Conservation (phyloP, 2,797 vertebrate species). For the Crenuchus spilurus region DNA sequence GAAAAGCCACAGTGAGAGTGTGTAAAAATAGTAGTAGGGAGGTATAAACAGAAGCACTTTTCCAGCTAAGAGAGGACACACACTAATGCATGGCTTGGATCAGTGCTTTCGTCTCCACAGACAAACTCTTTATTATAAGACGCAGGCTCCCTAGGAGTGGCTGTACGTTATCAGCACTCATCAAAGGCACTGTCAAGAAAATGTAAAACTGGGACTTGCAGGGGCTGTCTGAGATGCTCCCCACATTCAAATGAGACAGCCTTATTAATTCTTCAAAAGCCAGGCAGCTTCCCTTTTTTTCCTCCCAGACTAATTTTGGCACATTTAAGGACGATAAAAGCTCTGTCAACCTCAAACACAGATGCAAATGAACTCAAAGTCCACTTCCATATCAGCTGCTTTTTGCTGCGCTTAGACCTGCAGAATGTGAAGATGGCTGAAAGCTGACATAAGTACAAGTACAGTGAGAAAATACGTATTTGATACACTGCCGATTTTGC, state of each 20-base stretch:
- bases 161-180: slow-evolving; percentile 74
- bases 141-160: slow-evolving; percentile 68
- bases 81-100: slow-evolving; percentile 75
- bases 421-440: not conserved
- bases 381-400: slow-evolving; percentile 10
- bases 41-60: slow-evolving; percentile 52
- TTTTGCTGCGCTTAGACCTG: slow-evolving; percentile 1
- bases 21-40: slow-evolving; percentile 46
- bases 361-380: slow-evolving; percentile 32
- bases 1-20: slow-evolving; percentile 29
- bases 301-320: slow-evolving; percentile 76
- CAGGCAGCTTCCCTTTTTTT: slow-evolving; percentile 55
- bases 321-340: slow-evolving; percentile 77
- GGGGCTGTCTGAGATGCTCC: slow-evolving; percentile 61
- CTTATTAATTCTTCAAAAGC: slow-evolving; percentile 81
- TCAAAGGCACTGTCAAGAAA: slow-evolving; percentile 81
- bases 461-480: no score
- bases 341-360: slow-evolving; percentile 56
- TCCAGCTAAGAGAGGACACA: slow-evolving; percentile 65
- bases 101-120: slow-evolving; percentile 69
- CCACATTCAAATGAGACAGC: slow-evolving; percentile 71
- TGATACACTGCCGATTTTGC: no score
- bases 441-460: not conserved
- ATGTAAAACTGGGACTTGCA: slow-evolving; percentile 73
- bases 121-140: slow-evolving; percentile 71